These are phyloP conservation scores for Cataglyphis cursor DNA, from an alignment of 2,888 invertebrate species.

Conservation along the genomic window DNA sequence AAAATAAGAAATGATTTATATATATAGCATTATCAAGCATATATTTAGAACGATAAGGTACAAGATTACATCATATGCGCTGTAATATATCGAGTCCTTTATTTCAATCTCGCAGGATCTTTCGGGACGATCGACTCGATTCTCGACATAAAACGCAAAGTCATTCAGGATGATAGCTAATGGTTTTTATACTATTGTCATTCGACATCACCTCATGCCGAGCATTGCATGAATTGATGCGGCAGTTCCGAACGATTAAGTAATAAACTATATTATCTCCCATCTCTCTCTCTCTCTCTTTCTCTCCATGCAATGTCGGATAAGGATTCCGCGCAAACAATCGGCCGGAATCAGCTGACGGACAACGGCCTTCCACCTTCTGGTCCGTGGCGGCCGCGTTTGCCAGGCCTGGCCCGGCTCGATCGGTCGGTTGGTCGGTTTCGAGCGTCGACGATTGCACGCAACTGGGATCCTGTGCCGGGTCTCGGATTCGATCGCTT, in stretches of 20 bases:
- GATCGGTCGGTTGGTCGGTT: slow-evolving; percentile 64
- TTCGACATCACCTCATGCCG: slow-evolving; percentile 29
- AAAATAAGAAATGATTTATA: background rate
- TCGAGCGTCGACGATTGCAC: slow-evolving; percentile 70
- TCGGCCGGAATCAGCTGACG: slow-evolving; percentile 65
- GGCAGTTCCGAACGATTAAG: slow-evolving; percentile 62
- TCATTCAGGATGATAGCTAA: slow-evolving; percentile 44
- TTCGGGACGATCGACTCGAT: slow-evolving; percentile 4
- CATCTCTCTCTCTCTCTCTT: background rate
- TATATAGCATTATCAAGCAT: background rate
- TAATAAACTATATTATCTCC: slow-evolving; percentile 67
- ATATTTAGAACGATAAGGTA: background rate
- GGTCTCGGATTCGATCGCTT: slow-evolving; percentile 82
- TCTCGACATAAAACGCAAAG: slow-evolving; percentile 19
- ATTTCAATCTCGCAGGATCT: slow-evolving; percentile 28
- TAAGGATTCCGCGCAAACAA: slow-evolving; percentile 56
- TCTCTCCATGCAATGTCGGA: background rate
- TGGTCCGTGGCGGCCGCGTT: slow-evolving; percentile 61
- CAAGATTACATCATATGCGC: slow-evolving; percentile 1
- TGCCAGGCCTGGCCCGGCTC: slow-evolving; percentile 38
- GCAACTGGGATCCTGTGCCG: slow-evolving; percentile 74
- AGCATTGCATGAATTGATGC: slow-evolving; percentile 49
- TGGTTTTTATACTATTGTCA: slow-evolving; percentile 44
- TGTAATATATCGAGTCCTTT: slow-evolving; percentile 19
- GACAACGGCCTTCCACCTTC: slow-evolving; percentile 47